Base-by-base conservation (phyloP, 2,797 vertebrate genomes). In the Coregonus suidteri region DNA sequence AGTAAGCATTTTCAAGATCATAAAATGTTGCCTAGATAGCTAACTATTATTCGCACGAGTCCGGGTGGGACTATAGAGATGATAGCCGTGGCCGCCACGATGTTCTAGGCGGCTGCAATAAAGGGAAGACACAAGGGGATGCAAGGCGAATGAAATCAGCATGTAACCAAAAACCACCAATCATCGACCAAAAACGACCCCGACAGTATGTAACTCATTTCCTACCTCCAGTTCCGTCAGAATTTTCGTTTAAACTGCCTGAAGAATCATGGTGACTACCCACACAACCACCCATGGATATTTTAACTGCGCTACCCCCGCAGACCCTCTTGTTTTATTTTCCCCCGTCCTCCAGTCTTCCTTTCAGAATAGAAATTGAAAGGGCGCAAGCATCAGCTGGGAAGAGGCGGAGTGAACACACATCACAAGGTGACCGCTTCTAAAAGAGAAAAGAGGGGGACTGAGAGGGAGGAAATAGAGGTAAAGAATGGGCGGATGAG, bases 271-370 rank as follows among this genome's bases (percentile, higher is more conserved):
- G 97, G 93, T 98, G 97, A 94, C 96, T 96, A 94, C 97, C 97
- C 93, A 98, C 97, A 95, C 97, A 98, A 95, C 97, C 97, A 95
- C 97, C 97, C 97, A 98, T 98, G 97, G 96, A 95, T 96, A 92
- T 95, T 94, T 91, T 93, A 80, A 89, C 91, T 84, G 91, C 92
- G 88, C 66, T 93, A 90, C 90, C 92, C 80, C 89, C 86, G 88
- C 83, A 90, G 93, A 94, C 88, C 89, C 92, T 89, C 91, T 86
- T 72, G 81, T 84, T 70, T 84, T 82, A 75, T 71, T 77, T 81
- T 76, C 54, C 51, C 77, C 62, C 79, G 78, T 74, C 51, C 75
- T 75, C 52, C 54, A 73, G 70, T 73, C 71, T 77, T 79, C 73
- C 77, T 71, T 77, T 88, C 81, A 79, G 82, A 83, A 74, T 77